Evolutionary conservation across 2,113 vertebrate species (phyloP).

Genomic region (Lota lota): DNA sequence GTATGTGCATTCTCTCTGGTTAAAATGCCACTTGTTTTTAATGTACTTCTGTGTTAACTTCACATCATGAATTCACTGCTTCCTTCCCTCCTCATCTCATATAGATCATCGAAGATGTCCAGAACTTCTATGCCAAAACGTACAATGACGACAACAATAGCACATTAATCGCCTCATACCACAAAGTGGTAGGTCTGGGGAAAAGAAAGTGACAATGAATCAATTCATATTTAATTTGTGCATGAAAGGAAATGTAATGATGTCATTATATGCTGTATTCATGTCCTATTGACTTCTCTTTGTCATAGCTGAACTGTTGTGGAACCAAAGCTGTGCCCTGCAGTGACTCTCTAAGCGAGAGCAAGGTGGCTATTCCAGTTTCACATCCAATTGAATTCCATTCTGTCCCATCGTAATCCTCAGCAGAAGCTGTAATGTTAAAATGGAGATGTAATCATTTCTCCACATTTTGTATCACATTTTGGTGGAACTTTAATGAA

Average conservation of each 20-base stretch:
- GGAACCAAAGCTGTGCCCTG: slow-evolving; percentile 49
- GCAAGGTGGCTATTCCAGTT: slow-evolving; percentile 30
- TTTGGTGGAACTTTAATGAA: no score
- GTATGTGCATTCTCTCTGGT: slow-evolving; percentile 55
- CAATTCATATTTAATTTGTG: background rate
- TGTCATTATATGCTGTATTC: background rate
- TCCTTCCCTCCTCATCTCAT: slow-evolving; percentile 6
- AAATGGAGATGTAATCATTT: no score
- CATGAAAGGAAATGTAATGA: no score
- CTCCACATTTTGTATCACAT: no score
- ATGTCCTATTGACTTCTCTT: background rate
- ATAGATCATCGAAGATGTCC: slow-evolving; percentile 86
- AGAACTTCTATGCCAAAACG: slow-evolving; percentile 80
- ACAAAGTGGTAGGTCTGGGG: slow-evolving; percentile 55
- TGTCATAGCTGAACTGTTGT: slow-evolving; percentile 63
- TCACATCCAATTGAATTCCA: no score
- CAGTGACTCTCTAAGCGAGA: slow-evolving; percentile 7
- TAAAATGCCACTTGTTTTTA: background rate
- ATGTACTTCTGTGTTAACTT: background rate
- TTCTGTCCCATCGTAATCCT: no score
- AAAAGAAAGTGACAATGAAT: background rate
- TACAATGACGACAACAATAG: slow-evolving; percentile 73
- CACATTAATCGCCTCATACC: slow-evolving; percentile 55
- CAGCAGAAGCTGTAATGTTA: no score
- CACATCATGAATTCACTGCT: background rate